These are phyloP conservation scores for Gasterosteus aculeatus DNA, from an alignment of 2,113 vertebrate genomes.

Conservation along the genomic window DNA sequence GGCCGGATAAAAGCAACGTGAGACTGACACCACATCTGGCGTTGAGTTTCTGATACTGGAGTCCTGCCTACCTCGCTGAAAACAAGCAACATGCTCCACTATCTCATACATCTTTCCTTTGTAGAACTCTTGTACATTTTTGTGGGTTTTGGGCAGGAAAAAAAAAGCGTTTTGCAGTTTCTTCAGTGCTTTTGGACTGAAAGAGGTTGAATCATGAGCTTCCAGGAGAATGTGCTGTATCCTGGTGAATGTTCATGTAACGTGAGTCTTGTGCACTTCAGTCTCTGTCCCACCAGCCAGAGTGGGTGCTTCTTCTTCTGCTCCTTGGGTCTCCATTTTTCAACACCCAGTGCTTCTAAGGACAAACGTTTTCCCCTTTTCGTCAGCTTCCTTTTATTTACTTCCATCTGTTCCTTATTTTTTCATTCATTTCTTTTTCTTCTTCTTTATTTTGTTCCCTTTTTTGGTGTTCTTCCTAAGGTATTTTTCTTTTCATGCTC, in stretches of 20 bases:
- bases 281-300: neutral
- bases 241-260: neutral
- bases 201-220: neutral
- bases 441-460: neutral
- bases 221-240: neutral
- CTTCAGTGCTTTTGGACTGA: neutral
- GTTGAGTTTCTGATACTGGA: conserved; percentile 31
- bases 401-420: neutral
- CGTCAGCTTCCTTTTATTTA: too few relatives aligned
- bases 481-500: neutral
- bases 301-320: neutral
- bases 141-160: neutral
- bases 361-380: neutral
- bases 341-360: neutral
- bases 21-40: conserved; percentile 47
- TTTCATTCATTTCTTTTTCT: neutral
- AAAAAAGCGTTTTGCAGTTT: neutral
- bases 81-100: conserved; percentile 1
- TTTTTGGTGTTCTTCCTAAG: neutral
- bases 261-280: neutral
- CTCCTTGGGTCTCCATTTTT: neutral
- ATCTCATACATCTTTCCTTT: neutral
- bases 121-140: conserved; percentile 2
- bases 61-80: conserved; percentile 13
- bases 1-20: conserved; percentile 58